A percentile compares a stretch with the other conserved stretches of the same genome.
These are phyloP conservation scores for Coleophora deauratella DNA, from an alignment of 2,888 invertebrate species.

Conservation along the genomic window DNA sequence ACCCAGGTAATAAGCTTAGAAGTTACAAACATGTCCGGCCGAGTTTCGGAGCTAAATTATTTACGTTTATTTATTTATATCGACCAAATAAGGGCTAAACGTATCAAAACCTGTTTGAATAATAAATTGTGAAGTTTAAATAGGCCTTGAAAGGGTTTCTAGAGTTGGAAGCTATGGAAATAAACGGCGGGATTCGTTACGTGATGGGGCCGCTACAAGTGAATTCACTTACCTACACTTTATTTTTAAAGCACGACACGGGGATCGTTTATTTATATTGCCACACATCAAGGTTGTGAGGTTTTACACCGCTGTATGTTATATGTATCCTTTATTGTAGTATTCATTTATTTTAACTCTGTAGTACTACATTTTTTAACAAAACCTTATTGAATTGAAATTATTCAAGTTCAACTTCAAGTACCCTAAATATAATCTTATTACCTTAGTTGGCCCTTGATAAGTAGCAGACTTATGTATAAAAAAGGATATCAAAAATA, in stretches of 20 bases:
- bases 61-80: neutral
- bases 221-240: constrained; percentile 45
- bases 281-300: too few species aligned
- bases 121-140: constrained; percentile 29
- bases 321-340: too few species aligned
- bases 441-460: too few species aligned
- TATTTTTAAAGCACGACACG: constrained; percentile 28
- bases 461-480: too few species aligned
- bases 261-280: too few species aligned
- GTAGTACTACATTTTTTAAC: too few species aligned
- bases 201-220: constrained; percentile 35
- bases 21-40: neutral
- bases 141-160: constrained; percentile 24
- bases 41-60: neutral
- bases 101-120: constrained; percentile 17
- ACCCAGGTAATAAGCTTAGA: neutral
- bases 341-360: too few species aligned
- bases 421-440: too few species aligned
- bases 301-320: too few species aligned
- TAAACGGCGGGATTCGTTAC: constrained; percentile 46
- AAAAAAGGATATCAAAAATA: too few species aligned
- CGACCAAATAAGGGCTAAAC: neutral
- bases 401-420: too few species aligned
- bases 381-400: too few species aligned
- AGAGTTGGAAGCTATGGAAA: constrained; percentile 25